Evolutionary conservation across 1,140 invertebrate genomes (phyloP).

Genomic region (Drosophila elegans): DNA sequence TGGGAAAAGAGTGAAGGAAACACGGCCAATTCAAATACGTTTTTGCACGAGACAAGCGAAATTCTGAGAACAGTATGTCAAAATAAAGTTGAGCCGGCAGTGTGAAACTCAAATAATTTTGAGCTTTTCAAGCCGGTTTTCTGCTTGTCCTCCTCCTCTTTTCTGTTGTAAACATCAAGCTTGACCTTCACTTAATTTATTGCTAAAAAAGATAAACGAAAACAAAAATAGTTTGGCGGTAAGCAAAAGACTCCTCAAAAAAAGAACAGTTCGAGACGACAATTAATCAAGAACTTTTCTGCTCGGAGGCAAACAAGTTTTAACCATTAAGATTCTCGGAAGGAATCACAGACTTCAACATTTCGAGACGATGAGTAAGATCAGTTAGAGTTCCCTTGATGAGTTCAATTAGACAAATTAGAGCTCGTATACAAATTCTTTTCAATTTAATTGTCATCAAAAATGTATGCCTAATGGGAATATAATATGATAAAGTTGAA

Average conservation of each 20-base stretch:
- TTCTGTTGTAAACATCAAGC: slow-evolving; percentile 25
- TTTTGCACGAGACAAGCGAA: slow-evolving; percentile 20
- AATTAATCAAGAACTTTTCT: slow-evolving; percentile 61
- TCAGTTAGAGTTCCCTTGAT: slow-evolving; percentile 20
- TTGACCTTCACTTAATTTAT: slow-evolving; percentile 64
- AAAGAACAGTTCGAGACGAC: slow-evolving; percentile 40
- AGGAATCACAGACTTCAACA: slow-evolving; percentile 13
- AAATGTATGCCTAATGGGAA: neutral
- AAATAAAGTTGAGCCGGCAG: slow-evolving; percentile 25
- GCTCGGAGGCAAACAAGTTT: slow-evolving; percentile 50
- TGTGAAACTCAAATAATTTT: slow-evolving; percentile 35
- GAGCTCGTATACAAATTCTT: slow-evolving; percentile 4
- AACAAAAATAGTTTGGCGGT: slow-evolving; percentile 36
- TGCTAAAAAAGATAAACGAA: slow-evolving; percentile 28
- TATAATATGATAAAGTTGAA: neutral
- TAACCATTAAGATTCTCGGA: slow-evolving; percentile 49
- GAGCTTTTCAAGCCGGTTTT: slow-evolving; percentile 34
- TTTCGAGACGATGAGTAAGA: slow-evolving; percentile 18
- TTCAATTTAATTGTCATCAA: slow-evolving; percentile 1
- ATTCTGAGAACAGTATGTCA: slow-evolving; percentile 51
- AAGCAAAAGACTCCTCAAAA: slow-evolving; percentile 23
- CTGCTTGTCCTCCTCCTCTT: neutral
- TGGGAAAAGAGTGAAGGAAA: slow-evolving; percentile 18
- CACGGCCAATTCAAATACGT: slow-evolving; percentile 14
- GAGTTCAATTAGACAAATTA: slow-evolving; percentile 24